Conservation (phyloP, 2,113 vertebrate species). For the Elgaria multicarinata region DNA sequence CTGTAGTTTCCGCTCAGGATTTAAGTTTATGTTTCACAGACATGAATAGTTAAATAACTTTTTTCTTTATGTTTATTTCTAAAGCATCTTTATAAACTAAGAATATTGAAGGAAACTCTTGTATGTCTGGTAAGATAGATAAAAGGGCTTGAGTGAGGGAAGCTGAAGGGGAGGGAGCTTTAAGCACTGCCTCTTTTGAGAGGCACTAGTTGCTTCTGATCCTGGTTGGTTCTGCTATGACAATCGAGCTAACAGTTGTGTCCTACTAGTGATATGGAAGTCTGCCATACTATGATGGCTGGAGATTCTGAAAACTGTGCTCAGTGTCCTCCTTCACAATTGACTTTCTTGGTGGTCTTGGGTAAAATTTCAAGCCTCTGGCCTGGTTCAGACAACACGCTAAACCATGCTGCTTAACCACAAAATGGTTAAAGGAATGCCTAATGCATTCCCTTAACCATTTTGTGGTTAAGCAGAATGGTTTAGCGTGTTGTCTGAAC, state of each 20-base stretch:
- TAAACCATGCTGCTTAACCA: no score
- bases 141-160: background rate
- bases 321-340: background rate
- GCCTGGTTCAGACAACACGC: no score
- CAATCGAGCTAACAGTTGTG: background rate
- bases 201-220: background rate
- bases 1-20: background rate
- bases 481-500: no score
- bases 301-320: background rate
- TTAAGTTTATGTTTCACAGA: background rate
- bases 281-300: background rate
- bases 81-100: background rate
- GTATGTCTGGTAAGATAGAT: background rate
- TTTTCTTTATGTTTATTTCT: background rate
- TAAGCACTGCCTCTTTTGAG: background rate
- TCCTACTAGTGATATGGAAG: background rate
- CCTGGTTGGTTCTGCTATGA: background rate
- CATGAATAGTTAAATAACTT: background rate
- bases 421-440: no score
- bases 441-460: no score
- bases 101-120: background rate
- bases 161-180: no score
- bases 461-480: no score
- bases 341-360: conserved; percentile 6
- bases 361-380: background rate